A percentile compares a stretch with the other conserved stretches of the same genome.
Conservation (phyloP, 2,113 vertebrate genomes). For the Heloderma charlesbogerti region DNA sequence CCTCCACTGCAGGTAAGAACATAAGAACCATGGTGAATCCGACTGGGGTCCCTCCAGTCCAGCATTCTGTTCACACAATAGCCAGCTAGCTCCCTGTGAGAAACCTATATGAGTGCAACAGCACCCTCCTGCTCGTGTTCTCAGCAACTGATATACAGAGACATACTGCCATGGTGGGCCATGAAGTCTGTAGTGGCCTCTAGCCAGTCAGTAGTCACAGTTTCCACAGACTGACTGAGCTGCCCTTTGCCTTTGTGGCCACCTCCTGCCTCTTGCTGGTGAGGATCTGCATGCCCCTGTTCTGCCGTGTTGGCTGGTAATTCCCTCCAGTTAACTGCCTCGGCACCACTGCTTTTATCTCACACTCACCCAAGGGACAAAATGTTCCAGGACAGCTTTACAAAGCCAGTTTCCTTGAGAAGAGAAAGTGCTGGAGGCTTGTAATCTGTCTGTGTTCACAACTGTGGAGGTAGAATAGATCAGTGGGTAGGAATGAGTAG, state of each 20-base stretch:
- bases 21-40: too few relatives aligned
- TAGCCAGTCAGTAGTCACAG: neutral
- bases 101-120: too few relatives aligned
- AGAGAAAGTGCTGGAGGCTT: neutral
- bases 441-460: neutral
- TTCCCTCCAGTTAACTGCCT: too few relatives aligned
- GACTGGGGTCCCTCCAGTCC: too few relatives aligned
- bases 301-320: neutral
- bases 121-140: too few relatives aligned
- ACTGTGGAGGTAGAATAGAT: neutral
- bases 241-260: neutral
- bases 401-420: neutral
- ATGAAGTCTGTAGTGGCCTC: neutral
- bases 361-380: neutral
- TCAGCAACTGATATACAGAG: too few relatives aligned
- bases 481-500: too few relatives aligned
- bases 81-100: too few relatives aligned
- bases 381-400: neutral
- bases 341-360: neutral
- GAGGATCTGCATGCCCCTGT: neutral
- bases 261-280: neutral
- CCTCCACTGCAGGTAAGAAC: too few relatives aligned
- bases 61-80: too few relatives aligned
- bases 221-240: neutral
- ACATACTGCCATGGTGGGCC: neutral